phyloP scores from a whole-genome alignment of 2,113 vertebrate species.

The Vulpes lagopus region DNA sequence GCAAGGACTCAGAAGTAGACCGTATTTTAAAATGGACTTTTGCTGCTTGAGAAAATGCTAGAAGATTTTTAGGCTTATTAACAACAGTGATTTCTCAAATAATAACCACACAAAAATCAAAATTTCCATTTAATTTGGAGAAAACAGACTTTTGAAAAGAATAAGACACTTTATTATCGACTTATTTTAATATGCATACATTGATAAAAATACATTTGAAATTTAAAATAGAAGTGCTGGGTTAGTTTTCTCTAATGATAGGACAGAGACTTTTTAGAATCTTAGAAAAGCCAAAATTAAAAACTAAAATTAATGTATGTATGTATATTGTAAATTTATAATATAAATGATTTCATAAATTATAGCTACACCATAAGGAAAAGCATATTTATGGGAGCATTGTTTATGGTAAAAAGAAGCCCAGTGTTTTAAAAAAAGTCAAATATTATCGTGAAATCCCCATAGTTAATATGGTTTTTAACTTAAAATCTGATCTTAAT shows the following conservation, averaged over 20 bases:
- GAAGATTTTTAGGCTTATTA: not conserved
- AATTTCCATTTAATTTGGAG: not conserved
- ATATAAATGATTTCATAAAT: slow-evolving; percentile 1
- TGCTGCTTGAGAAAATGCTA: slow-evolving; percentile 30
- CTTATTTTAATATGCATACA: not conserved
- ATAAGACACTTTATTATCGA: not conserved
- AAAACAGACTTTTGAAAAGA: not conserved
- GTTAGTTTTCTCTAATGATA: slow-evolving; percentile 5
- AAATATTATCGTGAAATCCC: not conserved
- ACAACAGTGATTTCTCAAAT: not conserved
- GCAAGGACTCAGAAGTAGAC: not conserved
- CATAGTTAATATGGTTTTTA: not conserved
- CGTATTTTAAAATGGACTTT: not conserved
- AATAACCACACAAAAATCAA: not conserved
- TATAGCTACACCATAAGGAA: not conserved
- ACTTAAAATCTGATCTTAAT: slow-evolving; percentile 45
- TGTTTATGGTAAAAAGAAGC: slow-evolving; percentile 19
- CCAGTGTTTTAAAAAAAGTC: not conserved
- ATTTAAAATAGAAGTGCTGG: not conserved
- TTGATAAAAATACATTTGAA: slow-evolving; percentile 28
- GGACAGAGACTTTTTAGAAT: not conserved
- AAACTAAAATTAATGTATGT: not conserved
- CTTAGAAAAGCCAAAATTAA: slow-evolving; percentile 47
- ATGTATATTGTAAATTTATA: not conserved
- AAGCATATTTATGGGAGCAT: not conserved